phyloP scores from a whole-genome alignment of 2,888 invertebrate genomes.

The Cephus pulcher region DNA sequence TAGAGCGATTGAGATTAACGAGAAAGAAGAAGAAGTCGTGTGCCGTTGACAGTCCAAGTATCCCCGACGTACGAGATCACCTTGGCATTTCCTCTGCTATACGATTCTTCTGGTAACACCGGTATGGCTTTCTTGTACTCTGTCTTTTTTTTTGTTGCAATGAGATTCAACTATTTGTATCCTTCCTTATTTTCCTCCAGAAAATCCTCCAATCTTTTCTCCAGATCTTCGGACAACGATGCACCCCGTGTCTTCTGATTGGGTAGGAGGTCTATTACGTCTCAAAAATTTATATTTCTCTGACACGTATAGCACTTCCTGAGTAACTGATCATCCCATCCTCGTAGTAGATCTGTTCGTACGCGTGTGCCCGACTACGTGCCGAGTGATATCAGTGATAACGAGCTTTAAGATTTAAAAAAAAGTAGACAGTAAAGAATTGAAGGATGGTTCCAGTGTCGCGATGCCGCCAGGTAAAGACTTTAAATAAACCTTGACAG shows the following conservation, averaged over 20 bases:
- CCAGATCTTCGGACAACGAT: not conserved
- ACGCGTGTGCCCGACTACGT: not conserved
- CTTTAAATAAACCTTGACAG: not conserved
- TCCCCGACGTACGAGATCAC: constrained; percentile 30
- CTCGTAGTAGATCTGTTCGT: not conserved
- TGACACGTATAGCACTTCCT: not conserved
- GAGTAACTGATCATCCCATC: not conserved
- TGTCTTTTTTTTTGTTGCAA: not conserved
- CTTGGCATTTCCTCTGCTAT: constrained; percentile 39
- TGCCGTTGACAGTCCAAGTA: not conserved
- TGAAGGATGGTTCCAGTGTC: not conserved
- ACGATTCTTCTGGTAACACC: not conserved
- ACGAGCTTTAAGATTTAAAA: not conserved
- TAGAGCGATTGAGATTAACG: not conserved
- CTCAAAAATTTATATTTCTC: not conserved
- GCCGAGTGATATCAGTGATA: not conserved
- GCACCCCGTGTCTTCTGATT: not conserved
- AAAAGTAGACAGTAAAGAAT: not conserved
- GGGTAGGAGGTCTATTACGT: not conserved
- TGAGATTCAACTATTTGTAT: not conserved
- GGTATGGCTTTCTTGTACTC: not conserved
- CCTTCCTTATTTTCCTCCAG: not conserved
- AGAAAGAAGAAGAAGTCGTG: not conserved
- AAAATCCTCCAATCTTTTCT: too few species aligned
- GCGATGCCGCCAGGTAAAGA: not conserved